phyloP scores from a whole-genome alignment of 1,140 invertebrate species.

The Octopus sinensis region DNA sequence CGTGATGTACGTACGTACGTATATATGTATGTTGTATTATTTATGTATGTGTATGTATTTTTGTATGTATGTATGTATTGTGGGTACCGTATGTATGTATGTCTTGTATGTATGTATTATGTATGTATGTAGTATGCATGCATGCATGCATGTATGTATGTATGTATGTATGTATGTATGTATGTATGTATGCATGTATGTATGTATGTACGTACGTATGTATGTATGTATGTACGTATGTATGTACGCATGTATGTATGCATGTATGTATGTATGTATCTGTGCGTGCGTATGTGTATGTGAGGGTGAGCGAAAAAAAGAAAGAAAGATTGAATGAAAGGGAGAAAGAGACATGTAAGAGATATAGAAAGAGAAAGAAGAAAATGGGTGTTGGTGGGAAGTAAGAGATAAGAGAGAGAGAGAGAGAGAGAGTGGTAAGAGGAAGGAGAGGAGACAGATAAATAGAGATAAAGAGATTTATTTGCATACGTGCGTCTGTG shows the following conservation, averaged over 20 bases:
- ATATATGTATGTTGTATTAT: neutral
- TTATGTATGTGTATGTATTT: neutral
- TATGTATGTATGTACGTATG: constrained; percentile 13
- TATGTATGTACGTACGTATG: constrained; percentile 14
- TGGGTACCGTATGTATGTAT: too few species aligned
- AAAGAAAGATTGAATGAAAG: constrained; percentile 9
- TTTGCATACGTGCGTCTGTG: neutral
- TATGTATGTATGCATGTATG: neutral
- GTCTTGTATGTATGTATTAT: too few species aligned
- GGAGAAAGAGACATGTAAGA: neutral
- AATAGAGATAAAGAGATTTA: neutral
- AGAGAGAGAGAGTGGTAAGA: neutral
- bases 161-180: neutral
- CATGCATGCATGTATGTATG: neutral
- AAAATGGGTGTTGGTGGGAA: neutral
- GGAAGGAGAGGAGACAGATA: neutral
- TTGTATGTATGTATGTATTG: neutral
- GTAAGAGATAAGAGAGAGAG: neutral
- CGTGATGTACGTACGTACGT: too few species aligned
- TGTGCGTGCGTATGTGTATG: constrained; percentile 6
- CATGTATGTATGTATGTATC: neutral
- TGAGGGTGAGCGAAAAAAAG: neutral
- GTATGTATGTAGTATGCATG: too few species aligned
- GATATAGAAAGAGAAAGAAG: too few species aligned
- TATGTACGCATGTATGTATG: constrained; percentile 12